phyloP scores from a whole-genome alignment of 2,113 vertebrate species.

The Nothoprocta pentlandii region DNA sequence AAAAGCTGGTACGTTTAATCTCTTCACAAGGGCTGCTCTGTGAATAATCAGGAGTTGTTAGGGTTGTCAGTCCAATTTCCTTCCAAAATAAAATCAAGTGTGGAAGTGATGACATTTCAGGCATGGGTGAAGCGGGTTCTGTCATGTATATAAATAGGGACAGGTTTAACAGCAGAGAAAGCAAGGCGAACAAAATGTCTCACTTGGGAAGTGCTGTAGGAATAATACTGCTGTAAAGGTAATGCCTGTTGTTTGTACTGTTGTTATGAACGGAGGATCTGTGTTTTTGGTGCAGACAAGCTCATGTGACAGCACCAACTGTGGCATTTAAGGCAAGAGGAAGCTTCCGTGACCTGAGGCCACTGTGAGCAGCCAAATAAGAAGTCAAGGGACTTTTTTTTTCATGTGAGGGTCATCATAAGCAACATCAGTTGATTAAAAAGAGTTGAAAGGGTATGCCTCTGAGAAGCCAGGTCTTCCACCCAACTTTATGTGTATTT shows the following conservation, averaged over 20 bases:
- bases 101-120: slow-evolving; percentile 9
- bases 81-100: slow-evolving; percentile 31
- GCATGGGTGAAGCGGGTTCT: slow-evolving; percentile 9
- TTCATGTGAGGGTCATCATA: not conserved
- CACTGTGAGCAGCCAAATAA: not conserved
- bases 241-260: not conserved
- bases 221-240: not conserved
- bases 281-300: not conserved
- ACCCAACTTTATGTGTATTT: not conserved
- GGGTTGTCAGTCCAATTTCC: slow-evolving; percentile 44
- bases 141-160: not conserved
- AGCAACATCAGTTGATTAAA: not conserved
- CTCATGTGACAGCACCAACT: not conserved
- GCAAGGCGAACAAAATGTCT: not conserved
- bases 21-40: slow-evolving; percentile 20
- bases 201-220: not conserved
- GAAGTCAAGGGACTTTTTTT: not conserved
- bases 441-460: not conserved
- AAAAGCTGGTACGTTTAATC: slow-evolving; percentile 32
- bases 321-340: not conserved
- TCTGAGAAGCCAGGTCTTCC: slow-evolving; percentile 5
- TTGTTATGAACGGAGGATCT: not conserved
- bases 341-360: not conserved
- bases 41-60: slow-evolving; percentile 55
- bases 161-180: not conserved